These are phyloP conservation scores for Habroteleia sp. DNA, from an alignment of 2,888 invertebrate species.

Conservation along the genomic window DNA sequence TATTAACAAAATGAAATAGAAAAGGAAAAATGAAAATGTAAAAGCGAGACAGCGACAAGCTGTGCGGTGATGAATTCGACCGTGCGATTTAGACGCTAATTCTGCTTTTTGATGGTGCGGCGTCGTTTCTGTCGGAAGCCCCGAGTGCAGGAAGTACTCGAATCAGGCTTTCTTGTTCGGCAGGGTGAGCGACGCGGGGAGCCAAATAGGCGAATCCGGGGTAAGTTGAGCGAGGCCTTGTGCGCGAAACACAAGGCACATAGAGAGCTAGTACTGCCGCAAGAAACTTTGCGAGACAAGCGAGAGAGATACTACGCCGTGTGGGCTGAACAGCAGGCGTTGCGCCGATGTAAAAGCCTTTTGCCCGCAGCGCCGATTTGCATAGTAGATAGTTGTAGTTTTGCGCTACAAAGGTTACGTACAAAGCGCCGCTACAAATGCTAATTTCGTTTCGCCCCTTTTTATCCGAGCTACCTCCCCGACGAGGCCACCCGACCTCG, in stretches of 20 bases:
- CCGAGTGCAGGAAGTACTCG: constrained; percentile 50
- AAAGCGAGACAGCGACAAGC: constrained; percentile 40
- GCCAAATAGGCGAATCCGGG: constrained; percentile 9
- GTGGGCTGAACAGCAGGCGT: constrained; percentile 54
- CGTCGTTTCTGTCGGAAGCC: constrained; percentile 47
- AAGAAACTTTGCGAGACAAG: constrained; percentile 60
- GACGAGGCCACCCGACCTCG: constrained; percentile 6
- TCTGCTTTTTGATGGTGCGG: constrained; percentile 46
- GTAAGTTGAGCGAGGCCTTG: constrained; percentile 18
- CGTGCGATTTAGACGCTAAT: constrained; percentile 57
- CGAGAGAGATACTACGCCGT: constrained; percentile 34
- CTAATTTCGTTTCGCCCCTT: constrained; percentile 62
- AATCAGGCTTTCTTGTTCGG: constrained; percentile 63
- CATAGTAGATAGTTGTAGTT: constrained; percentile 64
- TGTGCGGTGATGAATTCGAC: constrained; percentile 51
- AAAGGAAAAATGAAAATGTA: too few species aligned
- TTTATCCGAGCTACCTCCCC: constrained; percentile 26
- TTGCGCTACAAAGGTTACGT: constrained; percentile 62
- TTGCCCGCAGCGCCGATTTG: constrained; percentile 63
- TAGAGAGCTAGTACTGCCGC: constrained; percentile 31
- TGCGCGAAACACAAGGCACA: constrained; percentile 38
- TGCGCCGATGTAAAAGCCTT: constrained; percentile 62
- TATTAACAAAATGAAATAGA: background rate
- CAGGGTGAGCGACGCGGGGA: constrained; percentile 36
- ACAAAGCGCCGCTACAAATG: constrained; percentile 60